Evolutionary conservation across 2,797 vertebrate genomes (phyloP), one percentile per base, ranked within the genome.

Genomic region (Galagoides demidoff): DNA sequence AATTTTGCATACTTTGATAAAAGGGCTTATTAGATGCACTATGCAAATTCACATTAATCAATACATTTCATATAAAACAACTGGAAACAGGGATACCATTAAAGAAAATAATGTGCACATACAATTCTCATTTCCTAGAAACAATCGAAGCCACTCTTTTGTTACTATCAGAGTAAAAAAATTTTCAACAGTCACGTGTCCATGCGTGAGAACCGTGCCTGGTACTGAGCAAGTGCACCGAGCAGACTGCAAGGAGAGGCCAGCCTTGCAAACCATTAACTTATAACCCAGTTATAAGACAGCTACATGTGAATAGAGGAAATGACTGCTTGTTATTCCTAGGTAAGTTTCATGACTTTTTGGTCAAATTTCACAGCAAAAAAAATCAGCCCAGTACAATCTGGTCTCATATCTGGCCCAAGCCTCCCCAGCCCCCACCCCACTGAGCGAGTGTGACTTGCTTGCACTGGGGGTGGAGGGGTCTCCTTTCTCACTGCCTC

Each of bases 21-120:
- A 87, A 95, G 76, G 5, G 9, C 73, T 94, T 95, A 90, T 78
- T 86, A 86, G 83, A 74, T 92, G 49, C 43, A 95, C n/a, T 81
- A 84, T 89, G 86, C 89, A 95, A 96, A 96, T 91, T 94, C 92
- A 95, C 19, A 86, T 92, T 90, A 85, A 95, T 95, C 81, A 95
- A 89, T 76, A 96, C 86, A 95, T 89, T 95, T 96, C 95, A 95
- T 89, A 79, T 84, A 96, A 96, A 96, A 87, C 31, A 81, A 70
- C 61, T 57, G 45, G 66, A 95, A 93, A 85, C 61, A 93, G 59
- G 88, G 31, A 74, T 78, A 59, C 76, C 93, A 86, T 27, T 73
- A 82, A 92, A 88, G 25, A 76, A 95, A 88, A 89, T 25, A 95
- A 77, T 20, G 59, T 70, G 34, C n/a, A 85, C 83, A 55, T 39